Percentiles rank a stretch among this genome's conserved stretches.
These are phyloP conservation scores for Cyphomyrus plagiostoma DNA, from an alignment of 2,113 vertebrate genomes.

Conservation along the genomic window DNA sequence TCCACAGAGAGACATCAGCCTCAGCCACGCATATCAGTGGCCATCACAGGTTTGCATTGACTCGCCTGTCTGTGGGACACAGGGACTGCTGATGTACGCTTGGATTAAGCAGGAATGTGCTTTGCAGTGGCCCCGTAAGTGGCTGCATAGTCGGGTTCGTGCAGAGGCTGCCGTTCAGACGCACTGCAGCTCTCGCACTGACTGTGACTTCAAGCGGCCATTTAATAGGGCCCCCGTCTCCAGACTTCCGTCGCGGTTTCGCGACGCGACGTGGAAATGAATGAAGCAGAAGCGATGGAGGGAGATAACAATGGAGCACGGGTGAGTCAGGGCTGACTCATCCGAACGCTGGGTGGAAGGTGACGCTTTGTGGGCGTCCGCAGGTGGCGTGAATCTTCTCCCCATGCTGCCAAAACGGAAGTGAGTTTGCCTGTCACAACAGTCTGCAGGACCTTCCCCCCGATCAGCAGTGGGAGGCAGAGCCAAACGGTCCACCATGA, in stretches of 20 bases:
- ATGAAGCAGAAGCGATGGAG: not conserved
- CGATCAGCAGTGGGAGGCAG: conserved; percentile 25
- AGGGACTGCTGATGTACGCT: not conserved
- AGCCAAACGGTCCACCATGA: conserved; percentile 34
- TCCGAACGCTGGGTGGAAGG: not conserved
- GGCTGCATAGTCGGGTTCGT: not conserved
- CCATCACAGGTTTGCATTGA: not conserved
- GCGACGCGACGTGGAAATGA: not conserved
- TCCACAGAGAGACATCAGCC: not conserved
- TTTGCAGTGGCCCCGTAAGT: not conserved
- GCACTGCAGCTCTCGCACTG: not conserved
- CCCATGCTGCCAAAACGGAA: conserved; percentile 14
- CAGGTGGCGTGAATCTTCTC: conserved; percentile 14
- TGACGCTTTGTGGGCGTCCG: not conserved
- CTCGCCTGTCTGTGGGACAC: not conserved
- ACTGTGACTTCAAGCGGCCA: not conserved
- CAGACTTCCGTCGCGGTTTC: not conserved
- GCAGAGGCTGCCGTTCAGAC: not conserved
- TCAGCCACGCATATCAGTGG: not conserved
- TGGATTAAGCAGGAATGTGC: not conserved
- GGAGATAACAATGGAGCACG: not conserved
- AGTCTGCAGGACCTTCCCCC: conserved; percentile 33
- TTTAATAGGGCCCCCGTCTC: not conserved
- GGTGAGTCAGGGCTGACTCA: conserved; percentile 25
- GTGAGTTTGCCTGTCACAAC: conserved; percentile 10